phyloP scores from a whole-genome alignment of 1,140 invertebrate genomes.

The Teleopsis dalmanni region DNA sequence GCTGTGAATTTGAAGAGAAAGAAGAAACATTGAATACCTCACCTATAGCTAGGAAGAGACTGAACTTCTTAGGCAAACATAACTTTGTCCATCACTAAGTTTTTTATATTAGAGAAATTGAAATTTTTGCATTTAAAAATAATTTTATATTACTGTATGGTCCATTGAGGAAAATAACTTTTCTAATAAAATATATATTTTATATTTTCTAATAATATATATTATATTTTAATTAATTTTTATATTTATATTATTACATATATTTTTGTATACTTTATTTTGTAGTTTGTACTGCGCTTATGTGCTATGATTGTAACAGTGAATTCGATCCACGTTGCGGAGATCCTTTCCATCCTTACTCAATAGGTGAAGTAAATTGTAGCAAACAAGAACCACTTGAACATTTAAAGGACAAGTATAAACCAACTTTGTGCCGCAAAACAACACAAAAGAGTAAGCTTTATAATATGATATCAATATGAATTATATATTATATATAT shows the following conservation, averaged over 20 bases:
- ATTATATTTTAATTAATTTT: constrained; percentile 1
- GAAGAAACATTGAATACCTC: no score
- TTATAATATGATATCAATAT: neutral
- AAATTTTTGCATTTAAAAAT: no score
- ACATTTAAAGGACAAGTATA: constrained; percentile 54
- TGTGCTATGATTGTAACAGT: constrained; percentile 80
- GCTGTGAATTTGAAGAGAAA: no score
- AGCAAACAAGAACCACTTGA: constrained; percentile 61
- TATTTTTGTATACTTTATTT: neutral
- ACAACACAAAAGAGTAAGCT: constrained; percentile 59
- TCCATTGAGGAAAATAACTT: neutral
- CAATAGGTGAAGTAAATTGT: constrained; percentile 74
- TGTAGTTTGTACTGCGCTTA: constrained; percentile 45
- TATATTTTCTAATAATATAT: neutral
- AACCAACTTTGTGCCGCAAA: constrained; percentile 70
- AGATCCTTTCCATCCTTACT: constrained; percentile 74
- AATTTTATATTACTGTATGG: neutral
- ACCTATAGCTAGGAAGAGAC: no score
- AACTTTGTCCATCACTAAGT: no score
- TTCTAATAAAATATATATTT: neutral
- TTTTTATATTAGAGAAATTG: no score
- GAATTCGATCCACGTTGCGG: constrained; percentile 76
- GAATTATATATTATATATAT: no score
- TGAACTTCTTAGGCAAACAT: no score
- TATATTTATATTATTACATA: neutral